Evolutionary conservation across 2,888 invertebrate genomes (phyloP), one percentile per base, ranked within the genome.

Genomic region (Acanthosepion lycidas): DNA sequence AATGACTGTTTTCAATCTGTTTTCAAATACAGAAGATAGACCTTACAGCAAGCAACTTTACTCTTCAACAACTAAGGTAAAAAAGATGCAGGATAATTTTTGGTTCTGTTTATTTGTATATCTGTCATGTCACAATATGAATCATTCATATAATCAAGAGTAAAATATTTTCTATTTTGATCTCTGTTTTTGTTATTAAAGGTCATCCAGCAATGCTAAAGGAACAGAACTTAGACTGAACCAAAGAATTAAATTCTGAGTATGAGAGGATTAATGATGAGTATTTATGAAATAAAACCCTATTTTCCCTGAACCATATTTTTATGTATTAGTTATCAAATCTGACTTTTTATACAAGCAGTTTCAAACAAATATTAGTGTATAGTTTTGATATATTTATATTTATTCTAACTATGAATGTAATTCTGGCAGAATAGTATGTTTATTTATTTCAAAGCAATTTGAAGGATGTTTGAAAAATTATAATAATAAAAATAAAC

Each of bases 391-490:
- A 78, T 78, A n/a, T n/a, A 78, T 33, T 28, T 78, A 78, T 78
- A 78, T 78, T 78, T 28, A 78, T 78, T 28, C 78, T n/a, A 78
- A 78, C n/a, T 78, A 78, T 78, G 78, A 78, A 78, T 78, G 78
- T n/a, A 78, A 28, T 78, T 78, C 28, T 78, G 78, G n/a, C 28
- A 78, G 28, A 28, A 78, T 28, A 3, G 3, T 78, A 64, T 64
- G 23, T 53, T 15, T 53, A 18, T 55, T n/a, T 78, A 78, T 12
- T 33, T 20, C 12, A 78, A 33, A 78, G n/a, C 12, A 78, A 78
- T 78, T 78, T 78, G 33, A 59, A 59, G 59, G 23, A 23, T 1
- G n/a, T 78, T 78, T 78, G 0, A n/a, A 78, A 78, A 78, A 78
- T 78, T 8, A 78, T n/a, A 33, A 78, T 78, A 33, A 78, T 33